Evolutionary conservation across 2,113 vertebrate genomes (phyloP), one percentile per base, ranked within the genome.

Genomic region (Alectura lathami): DNA sequence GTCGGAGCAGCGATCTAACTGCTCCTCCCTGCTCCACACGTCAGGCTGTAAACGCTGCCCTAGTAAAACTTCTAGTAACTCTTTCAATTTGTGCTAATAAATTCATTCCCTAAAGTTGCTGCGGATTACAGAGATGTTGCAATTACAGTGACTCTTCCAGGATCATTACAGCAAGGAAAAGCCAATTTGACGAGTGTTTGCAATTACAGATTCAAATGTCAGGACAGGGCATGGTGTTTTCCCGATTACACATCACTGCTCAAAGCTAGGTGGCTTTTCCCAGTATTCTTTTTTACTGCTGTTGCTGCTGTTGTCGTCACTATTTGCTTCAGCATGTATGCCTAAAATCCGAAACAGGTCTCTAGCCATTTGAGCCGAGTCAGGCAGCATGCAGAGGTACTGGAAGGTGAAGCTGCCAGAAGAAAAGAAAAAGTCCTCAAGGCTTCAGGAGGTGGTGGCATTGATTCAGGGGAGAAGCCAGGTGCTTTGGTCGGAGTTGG

Each of bases 401-500:
- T 62, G 74, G 73, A 91, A 91, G 80, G 30, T 57, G 23, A 83
- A 91, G 27, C 40, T 89, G 73, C 38, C 68, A 69, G 83, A 86
- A 80, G 22, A 57, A 76, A 86, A 74, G 38, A 2, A 11, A 64
- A 93, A 91, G 69, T 18, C 43, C 29, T 74, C 2, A 9, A 83
- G 45, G 54, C 77, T 78, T 42, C 17, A 38, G 72, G 62, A 92
- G 93, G 89, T 88, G 47, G 36, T 77, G 60, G 26, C 47, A 78
- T 47, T 81, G 79, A 60, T 89, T 88, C 82, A 86, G 59, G 29
- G 85, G 63, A 74, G 34, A 59, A 62, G 30, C 23, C 51, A 81
- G 38, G 66, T 83, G 89, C 56, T 91, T 86, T 38, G 76, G 67
- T 63, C 68, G 93, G 82, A 95, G 82, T 75, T 80, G 83, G 30